Base-by-base conservation (phyloP, 1,140 invertebrate genomes). In the Penaeus japonicus region DNA sequence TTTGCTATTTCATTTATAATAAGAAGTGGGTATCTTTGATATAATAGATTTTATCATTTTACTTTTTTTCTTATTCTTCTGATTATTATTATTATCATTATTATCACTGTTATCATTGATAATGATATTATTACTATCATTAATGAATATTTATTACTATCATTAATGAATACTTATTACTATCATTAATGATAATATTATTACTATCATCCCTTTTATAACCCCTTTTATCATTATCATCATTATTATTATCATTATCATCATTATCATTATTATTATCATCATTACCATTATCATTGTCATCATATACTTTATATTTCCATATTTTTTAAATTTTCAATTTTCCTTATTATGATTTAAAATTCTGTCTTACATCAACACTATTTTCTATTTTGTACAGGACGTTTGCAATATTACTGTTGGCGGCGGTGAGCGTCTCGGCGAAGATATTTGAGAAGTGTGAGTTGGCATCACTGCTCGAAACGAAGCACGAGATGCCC, bases 361-460 rank as follows among this genome's bases (percentile, higher is more conserved):
- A 30, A 30, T 73, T 24, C 35, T 20, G 27, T 73, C 70, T 73
- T 7, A 30, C 70, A 30, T 75, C 30, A 75, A 20, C 27, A 15
- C 30, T 30, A 15, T 78, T 35, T 39, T 39, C 15, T 78, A 30
- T 57, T 27, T 30, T 77, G 27, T 5, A 18, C n/a, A 32, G n/a
- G 5, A 17, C 55, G 10, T 1, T 85, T 27, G 27, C 80, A 78
- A n/a, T 82, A 47, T 10, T 12, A 7, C 24, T 32, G 12, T 24
- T 73, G 17, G 18, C 59, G 80, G 80, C 32, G 80, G 80, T 32
- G 80, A 18, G 5, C 35, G 57, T 59, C 39, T 15, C 24, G n/a
- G 85, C 24, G n/a, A 90, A 90, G 80, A 80, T 84, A 83, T 90
- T 87, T 55, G 81, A 70, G 39, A 90, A 90, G 57, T 90, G 89